Base-by-base conservation (phyloP, 2,113 vertebrate species). In the Pyrgilauda ruficollis region DNA sequence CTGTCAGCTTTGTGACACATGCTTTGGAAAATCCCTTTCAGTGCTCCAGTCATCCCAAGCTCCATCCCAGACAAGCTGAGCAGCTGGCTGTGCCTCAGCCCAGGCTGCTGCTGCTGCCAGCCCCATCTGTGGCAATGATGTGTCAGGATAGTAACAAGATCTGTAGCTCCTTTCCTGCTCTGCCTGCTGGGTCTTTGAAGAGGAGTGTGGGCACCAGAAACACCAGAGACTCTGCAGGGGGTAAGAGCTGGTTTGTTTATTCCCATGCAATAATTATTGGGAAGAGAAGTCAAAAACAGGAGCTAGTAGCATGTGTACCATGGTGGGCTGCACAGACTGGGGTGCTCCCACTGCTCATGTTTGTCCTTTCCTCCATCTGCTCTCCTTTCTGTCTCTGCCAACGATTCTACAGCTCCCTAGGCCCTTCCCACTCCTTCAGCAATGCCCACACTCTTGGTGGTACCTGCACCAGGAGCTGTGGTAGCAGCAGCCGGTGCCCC, bases 11-110 rank as follows among this genome's bases (percentile, higher is more conserved):
- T 41, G 33, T 87, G 84, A 73, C 87, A 49, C 1, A 1, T 64
- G 70, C 66, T 90, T 81, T 28, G 63, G 90, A 95, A 96, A 97
- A 93, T 76, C 78, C 68, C 46, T 90, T 67, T 39, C 62, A 55
- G 64, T 28, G 52, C 30, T 82, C 35, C 52, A 68, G 87, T 50
- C 37, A 26, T 33, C 41, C 22, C 7, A 3, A 61, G 22, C 50
- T 93, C 66, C 44, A 44, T 52, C 70, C 58, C 66, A 87, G 81
- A 52, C 33, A 56, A 61, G 62, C 37, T 9, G 43, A 87, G 66
- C 43, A 33, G 78, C 81, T 75, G 76, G 31, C 76, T 39, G 58
- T 68, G 70, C 50, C 73, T 78, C 80, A 80, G 50, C 31, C n/a
- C 24, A 11, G 53, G 41, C 53, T 76, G 73, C 46, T 43, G 73